Base-by-base conservation (phyloP, 2,113 vertebrate species). In the Mustelus asterias region DNA sequence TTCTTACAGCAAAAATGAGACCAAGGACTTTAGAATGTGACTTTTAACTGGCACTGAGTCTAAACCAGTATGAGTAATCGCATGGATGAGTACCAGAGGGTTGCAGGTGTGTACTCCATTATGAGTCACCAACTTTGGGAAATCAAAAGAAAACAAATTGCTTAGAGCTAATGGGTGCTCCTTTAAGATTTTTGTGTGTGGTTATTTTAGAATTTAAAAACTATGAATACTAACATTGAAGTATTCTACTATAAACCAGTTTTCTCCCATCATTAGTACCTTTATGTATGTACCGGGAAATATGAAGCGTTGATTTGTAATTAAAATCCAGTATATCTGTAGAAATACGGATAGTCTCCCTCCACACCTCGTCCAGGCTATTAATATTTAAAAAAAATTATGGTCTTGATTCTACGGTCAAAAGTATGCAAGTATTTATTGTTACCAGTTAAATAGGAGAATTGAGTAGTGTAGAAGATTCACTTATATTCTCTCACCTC, bases 341-440 rank as follows among this genome's bases (percentile, higher is more conserved):
- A 70, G 67, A 94, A 20, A 92, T n/a, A 63, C 29, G 54, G 24
- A 54, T 3, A 14, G 69, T 9, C 33, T 69, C 65, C 37, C 67
- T 70, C n/a, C 44, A 24, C 63, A 16, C 54, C 72, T 54, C 29
- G 13, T 72, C 41, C 69, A 72, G 44, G 41, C 70, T n/a, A 63
- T 48, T 69, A 95, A 72, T 6, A 72, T 72, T 72, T 76, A 54
- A 72, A 94, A 92, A n/a, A 18, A 65, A 95, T 95, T 95, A 72
- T 33, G 41, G 44, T 29, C 67, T 76, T 95, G 41, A 54, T 6
- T 33, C 69, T 65, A 65, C 2, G n/a, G n/a, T 65, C 89, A 60
- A 67, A 92, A 37, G 20, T 92, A 95, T 95, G 48, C 94, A 95
- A 95, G 94, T 72, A 95, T 72, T 72, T 72, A 72, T 48, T 76